phyloP scores from a whole-genome alignment of 1,140 invertebrate genomes.

The Bombus sibiricus region DNA sequence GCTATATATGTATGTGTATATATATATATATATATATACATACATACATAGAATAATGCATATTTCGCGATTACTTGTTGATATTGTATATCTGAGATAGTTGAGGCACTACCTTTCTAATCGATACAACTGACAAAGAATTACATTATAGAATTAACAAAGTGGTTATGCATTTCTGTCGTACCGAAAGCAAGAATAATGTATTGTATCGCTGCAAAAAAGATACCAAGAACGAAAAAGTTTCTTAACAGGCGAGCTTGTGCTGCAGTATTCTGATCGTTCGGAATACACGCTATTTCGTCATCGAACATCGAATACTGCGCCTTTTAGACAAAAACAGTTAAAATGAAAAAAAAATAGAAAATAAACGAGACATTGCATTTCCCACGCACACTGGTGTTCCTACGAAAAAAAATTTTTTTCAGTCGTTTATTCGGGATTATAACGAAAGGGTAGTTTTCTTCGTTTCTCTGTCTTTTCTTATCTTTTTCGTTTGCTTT shows the following conservation, averaged over 20 bases:
- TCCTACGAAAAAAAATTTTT: slow-evolving; percentile 33
- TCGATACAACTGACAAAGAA: slow-evolving; percentile 10
- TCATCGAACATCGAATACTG: slow-evolving; percentile 12
- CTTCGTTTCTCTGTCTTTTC: background rate
- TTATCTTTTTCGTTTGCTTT: background rate
- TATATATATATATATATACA: slow-evolving; percentile 19
- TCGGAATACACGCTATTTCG: background rate
- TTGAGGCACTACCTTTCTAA: slow-evolving; percentile 66
- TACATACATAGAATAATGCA: slow-evolving; percentile 62
- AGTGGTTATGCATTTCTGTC: background rate
- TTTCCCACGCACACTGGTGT: slow-evolving; percentile 53
- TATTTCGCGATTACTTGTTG: slow-evolving; percentile 71
- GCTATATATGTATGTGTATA: slow-evolving; percentile 54
- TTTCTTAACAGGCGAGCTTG: background rate
- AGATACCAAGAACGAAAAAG: background rate
- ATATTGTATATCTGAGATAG: slow-evolving; percentile 69
- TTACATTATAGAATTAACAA: slow-evolving; percentile 13
- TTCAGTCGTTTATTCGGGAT: slow-evolving; percentile 31
- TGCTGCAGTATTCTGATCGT: slow-evolving; percentile 2
- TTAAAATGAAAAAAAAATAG: background rate
- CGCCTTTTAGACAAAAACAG: background rate
- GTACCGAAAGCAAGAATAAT: background rate
- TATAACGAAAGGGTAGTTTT: slow-evolving; percentile 24
- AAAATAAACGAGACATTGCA: background rate
- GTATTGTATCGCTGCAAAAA: background rate